Percentiles rank a stretch among this genome's conserved stretches.
phyloP scores from a whole-genome alignment of 2,888 invertebrate genomes.

The Odontocolon sp. region DNA sequence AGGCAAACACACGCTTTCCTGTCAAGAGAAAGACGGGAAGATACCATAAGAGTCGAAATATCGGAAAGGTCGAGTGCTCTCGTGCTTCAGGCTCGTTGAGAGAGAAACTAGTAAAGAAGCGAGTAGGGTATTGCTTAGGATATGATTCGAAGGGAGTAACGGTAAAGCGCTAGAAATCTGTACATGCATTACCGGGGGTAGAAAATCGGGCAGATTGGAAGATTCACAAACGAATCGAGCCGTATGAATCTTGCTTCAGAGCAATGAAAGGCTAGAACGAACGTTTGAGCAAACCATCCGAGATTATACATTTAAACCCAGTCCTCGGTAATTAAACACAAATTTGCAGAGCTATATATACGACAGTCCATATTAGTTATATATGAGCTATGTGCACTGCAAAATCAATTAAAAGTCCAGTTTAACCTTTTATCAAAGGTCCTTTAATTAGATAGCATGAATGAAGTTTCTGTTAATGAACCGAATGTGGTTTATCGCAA shows the following conservation, averaged over 20 bases:
- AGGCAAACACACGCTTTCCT: conserved; percentile 5
- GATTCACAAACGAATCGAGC: conserved; percentile 1
- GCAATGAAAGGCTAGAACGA: background rate
- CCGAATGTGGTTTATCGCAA: background rate
- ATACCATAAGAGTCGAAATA: conserved; percentile 45
- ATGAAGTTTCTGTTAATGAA: background rate
- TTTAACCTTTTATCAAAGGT: background rate
- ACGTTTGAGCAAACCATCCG: background rate
- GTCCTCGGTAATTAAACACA: conserved; percentile 30
- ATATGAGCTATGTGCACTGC: background rate
- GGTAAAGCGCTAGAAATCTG: background rate
- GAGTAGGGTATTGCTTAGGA: background rate
- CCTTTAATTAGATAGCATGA: conserved; percentile 9
- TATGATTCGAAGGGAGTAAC: background rate
- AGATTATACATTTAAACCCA: background rate
- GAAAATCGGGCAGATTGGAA: conserved; percentile 31
- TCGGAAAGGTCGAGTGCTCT: conserved; percentile 4
- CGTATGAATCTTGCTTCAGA: background rate
- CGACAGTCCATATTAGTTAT: too few species aligned
- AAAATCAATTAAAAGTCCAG: conserved; percentile 26
- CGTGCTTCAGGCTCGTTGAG: background rate
- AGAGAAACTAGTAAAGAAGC: conserved; percentile 7
- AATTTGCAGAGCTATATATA: too few species aligned
- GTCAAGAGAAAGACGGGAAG: conserved; percentile 24
- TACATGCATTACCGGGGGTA: background rate